Evolutionary conservation across 35 echinoderm and acorn worm genomes (phyloP), one percentile per base, ranked within the genome.

Genomic region (Patiria miniata): DNA sequence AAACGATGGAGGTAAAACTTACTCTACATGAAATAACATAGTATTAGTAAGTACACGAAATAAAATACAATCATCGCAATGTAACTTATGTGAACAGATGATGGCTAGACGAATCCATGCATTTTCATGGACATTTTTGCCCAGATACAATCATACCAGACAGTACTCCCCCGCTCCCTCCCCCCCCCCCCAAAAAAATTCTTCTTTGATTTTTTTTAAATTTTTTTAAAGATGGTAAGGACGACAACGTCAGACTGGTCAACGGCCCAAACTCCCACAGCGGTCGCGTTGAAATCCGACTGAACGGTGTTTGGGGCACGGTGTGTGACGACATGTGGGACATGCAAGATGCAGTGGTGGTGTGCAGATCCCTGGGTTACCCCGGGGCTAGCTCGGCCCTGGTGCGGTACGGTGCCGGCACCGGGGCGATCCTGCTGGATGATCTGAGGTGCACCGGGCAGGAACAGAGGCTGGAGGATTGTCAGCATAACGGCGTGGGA

Each of bases 251-350:
- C 5, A 40, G 78, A 39, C 78, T 80, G 30, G 78, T 80, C 23
- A 29, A 40, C 39, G 78, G 78, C 39, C 78, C 78, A 4, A 80
- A 80, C 37, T 18, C 39, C 21, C 39, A 80, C 78, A 36, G 29
- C 18, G 78, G 78, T 18, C 38, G 78, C 9, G 78, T 80, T 29
- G 78, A 80, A 23, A 36, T 80, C 21, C 30, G 2, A 3, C 7
- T 80, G 1, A 2, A 52, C 78, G 78, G 47, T 1, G 38, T 52
- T 10, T 80, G 78, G 78, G 78, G 78, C 47, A 80, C 78, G 19
- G 47, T 80, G 38, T 80, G 78, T 80, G 78, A 80, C 39, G 78
- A 80, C 47, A 21, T 44, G 39, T 80, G 78, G 78, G 78, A 80
- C 14, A 80, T 80, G 2, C 36, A 80, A 18, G 78, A 80, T 3